Base-by-base conservation (phyloP, 2,888 invertebrate species). In the Caenorhabditis sp. region DNA sequence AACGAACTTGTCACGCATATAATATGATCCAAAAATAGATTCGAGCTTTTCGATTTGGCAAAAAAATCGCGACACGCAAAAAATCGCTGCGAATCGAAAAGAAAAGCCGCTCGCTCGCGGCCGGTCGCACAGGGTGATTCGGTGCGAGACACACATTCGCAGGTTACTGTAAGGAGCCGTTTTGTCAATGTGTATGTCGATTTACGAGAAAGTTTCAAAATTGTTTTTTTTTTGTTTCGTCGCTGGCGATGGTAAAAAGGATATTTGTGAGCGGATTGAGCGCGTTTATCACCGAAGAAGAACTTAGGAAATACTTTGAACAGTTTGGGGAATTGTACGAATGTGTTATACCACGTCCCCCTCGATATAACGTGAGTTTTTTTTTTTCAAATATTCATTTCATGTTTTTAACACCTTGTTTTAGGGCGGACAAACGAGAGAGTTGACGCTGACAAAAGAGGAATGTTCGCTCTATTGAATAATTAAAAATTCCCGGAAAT, bases 261-360 rank as follows among this genome's bases (percentile, higher is more conserved):
- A 43, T 74, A 51, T 66, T 69, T 17, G 66, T 74, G 5, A 64
- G 58, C 36, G 74, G 74, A 26, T 50, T 74, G 23, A 50, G 53
- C 17, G 49, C 61, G 0, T 49, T 49, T 23, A 64, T 64, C 1
- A 61, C 69, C 0, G 61, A 64, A 58, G 14, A 36, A 4, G 43
- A 51, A 10, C 23, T 74, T 51, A 31, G 54, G 26, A 50, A 53
- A 5, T 62, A 74, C 55, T 74, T 74, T 24, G 66, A 66, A n/a
- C 58, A 31, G 17, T 74, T 74, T 55, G 74, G 74, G 10, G 58
- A 59, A 2, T 59, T 74, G 10, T 74, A 74, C 31, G 74, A 74
- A 43, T 74, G 74, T 36, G 21, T 58, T n/a, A 23, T 74, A 3
- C 69, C 74, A 8, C 21, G 27, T 1, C 63, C 69, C 12, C 61